These are phyloP conservation scores for Narcine bancroftii DNA, from an alignment of 2,113 vertebrate species.

Conservation along the genomic window DNA sequence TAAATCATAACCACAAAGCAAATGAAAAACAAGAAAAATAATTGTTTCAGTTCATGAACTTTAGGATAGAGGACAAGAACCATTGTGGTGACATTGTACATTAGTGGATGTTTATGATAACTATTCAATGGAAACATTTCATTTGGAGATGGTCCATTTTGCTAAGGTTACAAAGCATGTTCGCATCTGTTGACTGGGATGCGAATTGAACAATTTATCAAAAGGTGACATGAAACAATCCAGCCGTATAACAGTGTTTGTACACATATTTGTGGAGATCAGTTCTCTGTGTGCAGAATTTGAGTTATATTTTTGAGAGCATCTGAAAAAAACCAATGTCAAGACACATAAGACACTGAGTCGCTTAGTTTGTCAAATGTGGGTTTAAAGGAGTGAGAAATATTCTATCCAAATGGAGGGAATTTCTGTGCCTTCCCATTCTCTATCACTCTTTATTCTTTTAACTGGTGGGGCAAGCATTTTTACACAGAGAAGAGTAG, in stretches of 20 bases:
- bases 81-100: neutral
- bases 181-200: neutral
- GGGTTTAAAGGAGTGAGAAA: neutral
- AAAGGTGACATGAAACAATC: neutral
- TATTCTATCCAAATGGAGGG: too few relatives aligned
- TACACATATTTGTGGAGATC: neutral
- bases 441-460: too few relatives aligned
- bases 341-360: neutral
- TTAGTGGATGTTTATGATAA: neutral
- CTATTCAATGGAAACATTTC: constrained; percentile 5
- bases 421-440: neutral
- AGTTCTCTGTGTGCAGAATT: neutral
- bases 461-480: too few relatives aligned
- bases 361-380: neutral
- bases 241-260: neutral
- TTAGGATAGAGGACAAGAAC: neutral
- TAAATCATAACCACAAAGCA: constrained; percentile 28
- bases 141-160: neutral
- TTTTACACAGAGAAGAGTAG: too few relatives aligned
- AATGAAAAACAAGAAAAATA: constrained; percentile 28
- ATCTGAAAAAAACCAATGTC: neutral
- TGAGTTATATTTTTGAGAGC: neutral
- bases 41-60: neutral
- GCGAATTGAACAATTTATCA: neutral
- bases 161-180: neutral